Base-by-base conservation (phyloP, 35 echinoderm and acorn worm species). In the Chiridota heheva region DNA sequence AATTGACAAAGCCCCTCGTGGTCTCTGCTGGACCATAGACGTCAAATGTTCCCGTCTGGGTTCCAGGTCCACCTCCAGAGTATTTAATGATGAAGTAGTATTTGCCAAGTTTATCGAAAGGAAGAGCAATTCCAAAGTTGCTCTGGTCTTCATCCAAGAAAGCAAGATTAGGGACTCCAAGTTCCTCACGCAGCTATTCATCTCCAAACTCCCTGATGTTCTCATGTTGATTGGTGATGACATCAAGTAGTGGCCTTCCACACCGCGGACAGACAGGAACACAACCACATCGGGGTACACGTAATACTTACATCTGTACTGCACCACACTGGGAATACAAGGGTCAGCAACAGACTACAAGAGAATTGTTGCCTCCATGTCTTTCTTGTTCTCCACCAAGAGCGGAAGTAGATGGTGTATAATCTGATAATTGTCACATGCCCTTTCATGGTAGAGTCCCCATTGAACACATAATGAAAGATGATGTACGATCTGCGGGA, bases 251-350 rank as follows among this genome's bases (percentile, higher is more conserved):
- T 81, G 88, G 1, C 95, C 95, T 20, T 88, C 47, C 12, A 82
- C 64, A 8, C 95, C 95, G 25, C 80, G 82, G 10, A 80, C 73
- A 5, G 63, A 58, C 13, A 44, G 81, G 76, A 81, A 91, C n/a
- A 41, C 56, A 40, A 84, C 85, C n/a, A 86, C 41, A 1, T 42
- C 43, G 17, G 95, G 95, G 63, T 74, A 91, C 18, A 82, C 76
- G 56, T 90, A 98, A 42, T 92, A 84, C 69, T 98, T 98, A 40
- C 95, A 98, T 44, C 95, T 88, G 53, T 98, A 84, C 81, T 98
- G 95, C 15, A 82, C 69, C 38, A 58, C 53, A 5, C 84, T 83
- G 22, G 75, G 80, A 7, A 98, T 66, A 67, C 95, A 98, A 4
- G 95, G 85, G 38, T 98, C 89, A 36, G 89, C 82, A 4, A 91